Evolutionary conservation across 2,888 invertebrate species (phyloP).

Genomic region (Drosophila merina): DNA sequence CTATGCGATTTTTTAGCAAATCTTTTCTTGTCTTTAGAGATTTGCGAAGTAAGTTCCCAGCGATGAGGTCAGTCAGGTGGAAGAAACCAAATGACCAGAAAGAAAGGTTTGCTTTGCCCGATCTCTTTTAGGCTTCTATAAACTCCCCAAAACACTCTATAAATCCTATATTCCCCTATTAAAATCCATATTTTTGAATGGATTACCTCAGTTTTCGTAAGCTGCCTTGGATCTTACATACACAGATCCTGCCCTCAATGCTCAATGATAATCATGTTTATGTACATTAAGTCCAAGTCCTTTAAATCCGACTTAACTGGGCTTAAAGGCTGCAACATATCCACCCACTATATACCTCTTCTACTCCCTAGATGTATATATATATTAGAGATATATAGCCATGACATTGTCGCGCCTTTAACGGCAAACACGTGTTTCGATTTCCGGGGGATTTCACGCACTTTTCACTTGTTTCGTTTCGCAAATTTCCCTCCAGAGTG

Average conservation of each 20-base stretch:
- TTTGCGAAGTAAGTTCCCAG: slow-evolving; percentile 12
- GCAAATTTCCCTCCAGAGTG: slow-evolving; percentile 50
- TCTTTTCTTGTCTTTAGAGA: slow-evolving; percentile 8
- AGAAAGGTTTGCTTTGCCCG: too few species aligned
- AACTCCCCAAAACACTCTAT: too few species aligned
- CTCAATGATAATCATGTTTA: slow-evolving; percentile 9
- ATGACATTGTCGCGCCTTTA: slow-evolving; percentile 33
- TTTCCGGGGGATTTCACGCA: slow-evolving; percentile 29
- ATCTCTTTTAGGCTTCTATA: too few species aligned
- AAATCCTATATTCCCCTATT: too few species aligned
- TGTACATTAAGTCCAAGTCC: slow-evolving; percentile 7
- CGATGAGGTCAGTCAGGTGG: slow-evolving; percentile 2
- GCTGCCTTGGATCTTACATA: not conserved
- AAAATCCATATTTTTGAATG: not conserved
- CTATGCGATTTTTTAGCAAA: slow-evolving; percentile 35
- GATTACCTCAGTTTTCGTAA: not conserved
- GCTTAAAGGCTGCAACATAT: not conserved
- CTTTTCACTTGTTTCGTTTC: slow-evolving; percentile 47
- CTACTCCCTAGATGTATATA: not conserved
- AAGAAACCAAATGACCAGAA: not conserved
- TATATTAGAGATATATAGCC: not conserved
- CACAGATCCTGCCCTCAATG: not conserved
- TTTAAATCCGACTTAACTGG: not conserved
- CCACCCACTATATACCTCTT: not conserved
- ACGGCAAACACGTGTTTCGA: slow-evolving; percentile 38